phyloP scores from a whole-genome alignment of 1,140 invertebrate species.

The Helicorthomorpha holstii region DNA sequence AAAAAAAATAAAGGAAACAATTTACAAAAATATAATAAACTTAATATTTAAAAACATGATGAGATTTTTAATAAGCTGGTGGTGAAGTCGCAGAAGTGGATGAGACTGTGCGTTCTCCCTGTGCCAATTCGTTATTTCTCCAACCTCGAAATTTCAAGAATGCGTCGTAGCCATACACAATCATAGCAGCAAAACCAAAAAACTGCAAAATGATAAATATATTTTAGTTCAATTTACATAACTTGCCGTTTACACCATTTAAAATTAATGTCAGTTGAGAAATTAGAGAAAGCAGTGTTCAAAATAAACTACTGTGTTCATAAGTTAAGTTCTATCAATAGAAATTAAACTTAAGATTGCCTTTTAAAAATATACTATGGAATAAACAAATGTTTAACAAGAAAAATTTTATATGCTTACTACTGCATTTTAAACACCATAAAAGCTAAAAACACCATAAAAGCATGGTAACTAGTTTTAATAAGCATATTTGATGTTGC shows the following conservation, averaged over 20 bases:
- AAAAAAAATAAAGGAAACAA: too few species aligned
- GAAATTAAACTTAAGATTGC: background rate
- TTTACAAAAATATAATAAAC: too few species aligned
- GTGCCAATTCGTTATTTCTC: conserved; percentile 45
- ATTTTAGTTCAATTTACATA: background rate
- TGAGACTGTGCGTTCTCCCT: conserved; percentile 49
- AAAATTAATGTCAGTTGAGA: background rate
- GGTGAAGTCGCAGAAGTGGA: conserved; percentile 33
- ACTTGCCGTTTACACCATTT: background rate
- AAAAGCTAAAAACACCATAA: too few species aligned
- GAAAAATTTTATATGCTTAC: too few species aligned
- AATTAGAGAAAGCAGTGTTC: background rate
- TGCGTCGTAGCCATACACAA: conserved; percentile 55
- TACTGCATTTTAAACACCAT: too few species aligned
- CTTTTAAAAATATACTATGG: background rate
- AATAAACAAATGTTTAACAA: background rate
- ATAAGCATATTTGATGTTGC: background rate
- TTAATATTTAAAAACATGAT: too few species aligned
- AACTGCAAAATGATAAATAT: conserved; percentile 36
- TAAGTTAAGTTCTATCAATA: background rate
- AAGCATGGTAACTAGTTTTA: too few species aligned
- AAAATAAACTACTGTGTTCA: background rate
- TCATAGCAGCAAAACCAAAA: conserved; percentile 58
- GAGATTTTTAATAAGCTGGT: too few species aligned
- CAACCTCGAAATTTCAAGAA: conserved; percentile 50